phyloP scores from a whole-genome alignment of 2,888 invertebrate species.

The Dasypogon diadema region DNA sequence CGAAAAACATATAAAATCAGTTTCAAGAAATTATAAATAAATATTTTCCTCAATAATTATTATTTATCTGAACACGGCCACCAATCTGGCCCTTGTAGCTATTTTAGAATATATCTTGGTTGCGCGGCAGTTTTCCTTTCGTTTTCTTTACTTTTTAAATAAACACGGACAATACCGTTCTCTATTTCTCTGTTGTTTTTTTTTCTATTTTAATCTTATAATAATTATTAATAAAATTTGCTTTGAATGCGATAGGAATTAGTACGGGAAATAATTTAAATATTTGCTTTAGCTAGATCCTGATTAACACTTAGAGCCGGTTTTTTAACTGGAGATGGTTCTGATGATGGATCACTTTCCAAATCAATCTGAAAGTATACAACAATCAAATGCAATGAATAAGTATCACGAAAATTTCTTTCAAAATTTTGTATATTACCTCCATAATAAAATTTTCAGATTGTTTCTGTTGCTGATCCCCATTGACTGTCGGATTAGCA shows the following conservation, averaged over 20 bases:
- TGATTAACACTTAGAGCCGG: slow-evolving; percentile 25
- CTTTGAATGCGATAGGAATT: slow-evolving; percentile 33
- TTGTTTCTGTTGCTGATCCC: slow-evolving; percentile 62
- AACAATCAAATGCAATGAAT: background rate
- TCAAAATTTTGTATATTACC: slow-evolving; percentile 57
- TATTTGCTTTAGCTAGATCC: slow-evolving; percentile 49
- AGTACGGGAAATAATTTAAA: slow-evolving; percentile 38
- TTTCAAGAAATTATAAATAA: background rate
- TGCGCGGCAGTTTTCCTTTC: background rate
- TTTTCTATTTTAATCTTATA: background rate
- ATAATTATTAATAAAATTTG: slow-evolving; percentile 7
- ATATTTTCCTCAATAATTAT: no score
- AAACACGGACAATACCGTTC: background rate
- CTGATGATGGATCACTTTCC: slow-evolving; percentile 59
- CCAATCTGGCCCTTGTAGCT: no score
- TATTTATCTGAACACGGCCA: no score
- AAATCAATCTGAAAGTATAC: slow-evolving; percentile 60
- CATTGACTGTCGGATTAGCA: slow-evolving; percentile 64
- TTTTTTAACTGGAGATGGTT: slow-evolving; percentile 59
- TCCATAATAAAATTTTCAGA: slow-evolving; percentile 62
- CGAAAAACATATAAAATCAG: background rate
- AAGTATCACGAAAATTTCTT: no score
- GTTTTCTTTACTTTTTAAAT: background rate
- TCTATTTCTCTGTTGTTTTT: background rate
- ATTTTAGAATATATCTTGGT: background rate